A percentile compares a stretch with the other conserved stretches of the same genome.
Conservation (phyloP, 1,140 invertebrate species). For the Popillia japonica region DNA sequence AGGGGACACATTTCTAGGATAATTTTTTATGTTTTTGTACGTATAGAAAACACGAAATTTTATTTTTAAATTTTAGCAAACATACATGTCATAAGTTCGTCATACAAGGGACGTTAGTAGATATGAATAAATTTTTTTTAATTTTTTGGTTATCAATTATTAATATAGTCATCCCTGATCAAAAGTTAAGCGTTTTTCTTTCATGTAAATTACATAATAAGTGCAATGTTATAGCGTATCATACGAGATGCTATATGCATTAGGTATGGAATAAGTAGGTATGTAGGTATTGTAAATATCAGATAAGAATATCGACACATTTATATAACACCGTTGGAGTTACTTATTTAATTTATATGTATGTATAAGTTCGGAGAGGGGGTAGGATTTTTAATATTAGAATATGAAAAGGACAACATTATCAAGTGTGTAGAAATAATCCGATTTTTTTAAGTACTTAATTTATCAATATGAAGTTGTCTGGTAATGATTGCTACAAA, state of each 20-base stretch:
- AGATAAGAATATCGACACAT: slow-evolving; percentile 20
- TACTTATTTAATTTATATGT: background rate
- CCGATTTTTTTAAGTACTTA: no score
- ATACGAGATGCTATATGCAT: background rate
- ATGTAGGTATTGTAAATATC: slow-evolving; percentile 20
- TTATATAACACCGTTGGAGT: slow-evolving; percentile 9
- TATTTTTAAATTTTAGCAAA: slow-evolving; percentile 23
- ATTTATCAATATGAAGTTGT: no score
- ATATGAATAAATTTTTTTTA: slow-evolving; percentile 38
- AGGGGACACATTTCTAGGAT: no score
- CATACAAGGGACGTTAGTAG: slow-evolving; percentile 34
- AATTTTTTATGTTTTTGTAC: slow-evolving; percentile 27
- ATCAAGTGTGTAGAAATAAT: no score
- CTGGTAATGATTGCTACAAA: no score
- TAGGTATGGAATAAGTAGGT: slow-evolving; percentile 12
- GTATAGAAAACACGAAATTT: slow-evolving; percentile 2
- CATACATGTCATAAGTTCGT: slow-evolving; percentile 27
- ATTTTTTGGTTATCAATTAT: slow-evolving; percentile 26
- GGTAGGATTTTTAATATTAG: background rate
- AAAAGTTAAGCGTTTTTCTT: slow-evolving; percentile 40
- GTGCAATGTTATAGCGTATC: slow-evolving; percentile 8
- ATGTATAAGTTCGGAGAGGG: background rate
- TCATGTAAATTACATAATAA: slow-evolving; percentile 6
- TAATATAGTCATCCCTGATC: slow-evolving; percentile 37
- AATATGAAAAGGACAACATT: background rate